A percentile compares a stretch with the other conserved stretches of the same genome.
Evolutionary conservation across 2,888 invertebrate genomes (phyloP).

Genomic region (Horisme vitalbata): DNA sequence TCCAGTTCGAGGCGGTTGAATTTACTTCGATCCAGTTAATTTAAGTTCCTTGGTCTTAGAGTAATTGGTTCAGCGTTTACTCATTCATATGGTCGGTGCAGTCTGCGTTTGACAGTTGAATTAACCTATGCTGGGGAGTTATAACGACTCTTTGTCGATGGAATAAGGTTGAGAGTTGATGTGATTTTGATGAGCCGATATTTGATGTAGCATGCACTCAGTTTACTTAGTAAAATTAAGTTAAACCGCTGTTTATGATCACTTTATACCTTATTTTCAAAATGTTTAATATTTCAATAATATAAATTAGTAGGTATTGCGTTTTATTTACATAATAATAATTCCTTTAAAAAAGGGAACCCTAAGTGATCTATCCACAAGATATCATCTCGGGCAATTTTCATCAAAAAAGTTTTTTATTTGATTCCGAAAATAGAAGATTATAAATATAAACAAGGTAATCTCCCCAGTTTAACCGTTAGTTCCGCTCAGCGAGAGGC

Average conservation of each 20-base stretch:
- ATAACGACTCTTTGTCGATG: background rate
- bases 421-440: background rate
- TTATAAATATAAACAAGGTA: background rate
- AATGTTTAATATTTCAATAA: too few species aligned
- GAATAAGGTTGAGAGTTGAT: background rate
- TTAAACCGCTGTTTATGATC: too few species aligned
- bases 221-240: too few species aligned
- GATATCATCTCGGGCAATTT: too few species aligned
- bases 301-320: too few species aligned
- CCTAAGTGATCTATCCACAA: too few species aligned
- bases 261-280: too few species aligned
- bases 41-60: slow-evolving; percentile 28
- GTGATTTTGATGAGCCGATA: background rate
- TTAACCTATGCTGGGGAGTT: background rate
- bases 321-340: too few species aligned
- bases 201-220: too few species aligned
- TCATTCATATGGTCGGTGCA: slow-evolving; percentile 25
- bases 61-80: slow-evolving; percentile 30
- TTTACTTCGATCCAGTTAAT: slow-evolving; percentile 26
- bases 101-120: slow-evolving; percentile 17
- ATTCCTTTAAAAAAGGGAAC: too few species aligned
- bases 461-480: background rate
- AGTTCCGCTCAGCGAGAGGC: slow-evolving; percentile 7
- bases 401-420: too few species aligned
- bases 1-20: slow-evolving; percentile 14